These are phyloP conservation scores for Chrysochloris asiatica DNA, from an alignment of 2,113 vertebrate genomes.

Conservation along the genomic window DNA sequence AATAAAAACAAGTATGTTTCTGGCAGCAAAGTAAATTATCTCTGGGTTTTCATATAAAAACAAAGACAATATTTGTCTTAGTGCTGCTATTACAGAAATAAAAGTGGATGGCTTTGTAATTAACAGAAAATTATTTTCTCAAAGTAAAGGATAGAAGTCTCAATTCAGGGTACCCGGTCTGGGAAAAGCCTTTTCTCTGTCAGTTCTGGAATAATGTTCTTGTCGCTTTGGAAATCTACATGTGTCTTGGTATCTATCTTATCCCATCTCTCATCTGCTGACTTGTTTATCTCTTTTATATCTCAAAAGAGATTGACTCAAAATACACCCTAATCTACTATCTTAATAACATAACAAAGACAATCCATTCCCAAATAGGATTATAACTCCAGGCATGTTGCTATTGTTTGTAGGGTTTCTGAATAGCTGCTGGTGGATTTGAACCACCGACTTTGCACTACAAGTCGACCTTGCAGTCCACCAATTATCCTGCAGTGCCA, in stretches of 20 bases:
- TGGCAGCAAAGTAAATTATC: constrained; percentile 39
- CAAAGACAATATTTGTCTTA: not conserved
- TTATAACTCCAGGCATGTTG: not conserved
- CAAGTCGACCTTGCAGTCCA: too few species aligned
- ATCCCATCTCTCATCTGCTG: not conserved
- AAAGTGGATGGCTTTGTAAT: not conserved
- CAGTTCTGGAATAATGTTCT: too few species aligned
- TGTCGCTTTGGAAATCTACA: not conserved
- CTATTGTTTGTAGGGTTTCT: too few species aligned
- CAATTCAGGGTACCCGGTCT: not conserved
- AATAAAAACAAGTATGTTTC: constrained; percentile 56
- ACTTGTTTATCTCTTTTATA: not conserved
- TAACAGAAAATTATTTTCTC: not conserved
- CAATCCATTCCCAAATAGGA: not conserved
- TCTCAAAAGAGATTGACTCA: not conserved
- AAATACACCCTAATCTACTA: not conserved
- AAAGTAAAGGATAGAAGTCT: not conserved
- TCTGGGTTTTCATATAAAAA: constrained; percentile 24
- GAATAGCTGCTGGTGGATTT: too few species aligned
- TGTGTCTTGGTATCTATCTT: not conserved
- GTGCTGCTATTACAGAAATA: not conserved
- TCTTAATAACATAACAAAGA: not conserved
- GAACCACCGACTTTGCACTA: too few species aligned
- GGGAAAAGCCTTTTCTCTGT: too few species aligned
- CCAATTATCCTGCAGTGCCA: too few species aligned